Base-by-base conservation (phyloP, 2,888 invertebrate genomes). In the Callinectes sapidus region DNA sequence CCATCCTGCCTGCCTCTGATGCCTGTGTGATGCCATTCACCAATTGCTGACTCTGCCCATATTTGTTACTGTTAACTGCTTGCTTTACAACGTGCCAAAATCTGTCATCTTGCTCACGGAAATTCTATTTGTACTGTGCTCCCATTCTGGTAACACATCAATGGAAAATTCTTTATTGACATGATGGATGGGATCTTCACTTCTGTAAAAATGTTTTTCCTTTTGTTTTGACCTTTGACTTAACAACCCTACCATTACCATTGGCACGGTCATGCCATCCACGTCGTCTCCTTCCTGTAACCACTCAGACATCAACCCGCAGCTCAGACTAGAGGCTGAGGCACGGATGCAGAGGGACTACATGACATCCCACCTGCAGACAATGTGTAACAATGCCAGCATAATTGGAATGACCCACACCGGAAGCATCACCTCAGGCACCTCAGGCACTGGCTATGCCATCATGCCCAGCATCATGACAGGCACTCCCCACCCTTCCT, bases 1-100 rank as follows among this genome's bases (percentile, higher is more conserved):
- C 48, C 61, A 48, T 87, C 87, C 88, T 91, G 92, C 92, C 92
- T 92, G 92, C 92, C 92, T 92, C 61, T 91, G 92, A 92, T 92
- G 92, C 92, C 92, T 92, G 92, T 81, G 89, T 92, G 85, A 91
- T 92, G 92, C 92, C 91, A 90, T 90, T 87, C 71, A 89, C 81
- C 85, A 92, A 90, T 90, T 91, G 91, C 92, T 92, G 90, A 92
- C 87, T 90, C 42, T 87, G 89, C 89, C 88, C 92, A 89, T 90
- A 23, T 87, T 89, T 92, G 66, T 71, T 42, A 88, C 48, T 88
- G 61, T 87, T 87, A 81, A 71, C 89, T 91, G 92, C 92, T 92
- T 92, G 92, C 92, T 92, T 92, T 89, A 90, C 87, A 92, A 92
- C 77, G 81, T 90, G 92, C 92, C 77, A 89, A 71, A 90, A 90